A percentile compares a stretch with the other conserved stretches of the same genome.
phyloP scores from a whole-genome alignment of 2,113 vertebrate species.

The Acanthochromis polyacanthus region DNA sequence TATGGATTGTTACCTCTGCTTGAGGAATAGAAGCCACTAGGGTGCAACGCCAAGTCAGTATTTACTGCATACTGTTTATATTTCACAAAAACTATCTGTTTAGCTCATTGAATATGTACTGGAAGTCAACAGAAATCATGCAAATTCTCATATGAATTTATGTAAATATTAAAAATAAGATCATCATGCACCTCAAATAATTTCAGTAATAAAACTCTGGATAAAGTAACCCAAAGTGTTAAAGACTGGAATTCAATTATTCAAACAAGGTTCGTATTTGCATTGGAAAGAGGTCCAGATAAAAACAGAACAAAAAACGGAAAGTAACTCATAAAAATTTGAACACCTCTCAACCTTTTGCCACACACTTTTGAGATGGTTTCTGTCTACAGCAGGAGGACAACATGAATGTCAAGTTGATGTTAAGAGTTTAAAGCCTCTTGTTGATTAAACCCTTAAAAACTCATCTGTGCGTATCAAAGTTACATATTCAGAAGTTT shows the following conservation, averaged over 20 bases:
- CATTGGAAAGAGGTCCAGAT: too few species aligned
- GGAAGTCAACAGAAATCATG: not conserved
- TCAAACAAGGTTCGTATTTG: too few species aligned
- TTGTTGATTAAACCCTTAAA: too few species aligned
- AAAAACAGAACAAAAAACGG: not conserved
- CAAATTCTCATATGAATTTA: not conserved
- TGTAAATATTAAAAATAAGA: too few species aligned
- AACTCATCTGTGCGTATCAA: too few species aligned
- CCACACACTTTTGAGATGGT: not conserved
- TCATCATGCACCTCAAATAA: not conserved
- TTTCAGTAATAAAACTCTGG: not conserved
- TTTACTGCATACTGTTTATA: not conserved
- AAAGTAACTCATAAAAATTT: not conserved
- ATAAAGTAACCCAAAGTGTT: not conserved
- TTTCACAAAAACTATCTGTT: not conserved
- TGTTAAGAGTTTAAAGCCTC: not conserved
- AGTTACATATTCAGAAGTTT: too few species aligned
- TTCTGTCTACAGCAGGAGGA: not conserved
- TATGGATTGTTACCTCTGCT: slow-evolving; percentile 28
- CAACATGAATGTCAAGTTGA: not conserved
- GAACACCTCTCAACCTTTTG: not conserved
- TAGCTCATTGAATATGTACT: not conserved
- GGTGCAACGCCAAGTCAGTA: not conserved
- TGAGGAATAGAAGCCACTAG: not conserved
- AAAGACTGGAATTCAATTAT: too few species aligned